Evolutionary conservation across 1,140 invertebrate species (phyloP).

Genomic region (Zelostemma sp.): DNA sequence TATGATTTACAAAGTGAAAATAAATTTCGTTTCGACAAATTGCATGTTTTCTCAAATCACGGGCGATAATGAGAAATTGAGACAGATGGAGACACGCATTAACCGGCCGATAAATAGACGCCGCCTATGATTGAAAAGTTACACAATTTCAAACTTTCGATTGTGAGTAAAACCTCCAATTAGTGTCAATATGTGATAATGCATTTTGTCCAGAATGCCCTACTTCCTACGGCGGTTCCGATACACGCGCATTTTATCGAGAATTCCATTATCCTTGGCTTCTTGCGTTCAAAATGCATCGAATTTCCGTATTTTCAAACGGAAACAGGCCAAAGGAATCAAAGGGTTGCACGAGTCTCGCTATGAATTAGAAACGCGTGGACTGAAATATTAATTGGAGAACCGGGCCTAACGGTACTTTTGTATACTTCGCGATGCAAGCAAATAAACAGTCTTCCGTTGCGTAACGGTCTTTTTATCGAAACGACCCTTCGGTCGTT

Average conservation of each 20-base stretch:
- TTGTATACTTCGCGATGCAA: not conserved
- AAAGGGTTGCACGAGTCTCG: too few relatives aligned
- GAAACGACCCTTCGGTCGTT: not conserved
- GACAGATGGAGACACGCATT: not conserved
- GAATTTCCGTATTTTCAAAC: too few relatives aligned
- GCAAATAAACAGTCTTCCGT: not conserved
- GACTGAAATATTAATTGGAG: not conserved
- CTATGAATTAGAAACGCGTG: not conserved
- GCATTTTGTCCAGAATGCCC: not conserved
- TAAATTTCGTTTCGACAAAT: too few relatives aligned
- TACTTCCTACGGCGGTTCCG: not conserved
- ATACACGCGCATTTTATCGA: not conserved
- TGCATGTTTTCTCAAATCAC: not conserved
- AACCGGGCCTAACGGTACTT: conserved; percentile 4
- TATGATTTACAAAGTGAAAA: too few relatives aligned
- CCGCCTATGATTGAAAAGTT: not conserved
- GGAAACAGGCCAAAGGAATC: too few relatives aligned
- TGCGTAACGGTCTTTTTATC: conserved; percentile 1
- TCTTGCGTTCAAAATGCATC: too few relatives aligned
- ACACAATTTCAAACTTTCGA: conserved; percentile 7
- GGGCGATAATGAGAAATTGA: not conserved
- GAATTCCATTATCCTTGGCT: too few relatives aligned
- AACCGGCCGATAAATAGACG: not conserved
- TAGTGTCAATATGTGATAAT: conserved; percentile 10
- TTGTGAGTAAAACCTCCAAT: conserved; percentile 10